Evolutionary conservation across 1,140 invertebrate genomes (phyloP).

Genomic region (Hirudo medicinalis): DNA sequence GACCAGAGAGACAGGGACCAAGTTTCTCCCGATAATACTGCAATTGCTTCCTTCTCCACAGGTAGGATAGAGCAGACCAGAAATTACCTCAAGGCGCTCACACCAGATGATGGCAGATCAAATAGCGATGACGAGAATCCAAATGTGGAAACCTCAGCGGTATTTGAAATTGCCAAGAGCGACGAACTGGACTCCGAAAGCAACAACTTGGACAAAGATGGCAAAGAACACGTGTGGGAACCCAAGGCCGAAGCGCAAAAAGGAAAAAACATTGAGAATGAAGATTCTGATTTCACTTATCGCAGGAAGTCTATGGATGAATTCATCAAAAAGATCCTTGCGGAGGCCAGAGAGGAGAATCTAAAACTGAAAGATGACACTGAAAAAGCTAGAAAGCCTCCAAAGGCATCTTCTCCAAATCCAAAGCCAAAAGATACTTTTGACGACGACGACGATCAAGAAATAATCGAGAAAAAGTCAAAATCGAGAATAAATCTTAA

Average conservation of each 20-base stretch:
- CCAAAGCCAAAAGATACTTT: neutral
- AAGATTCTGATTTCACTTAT: conserved; percentile 16
- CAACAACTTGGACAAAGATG: neutral
- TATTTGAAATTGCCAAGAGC: neutral
- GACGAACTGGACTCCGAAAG: neutral
- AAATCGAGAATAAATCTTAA: neutral
- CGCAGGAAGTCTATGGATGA: conserved; percentile 16
- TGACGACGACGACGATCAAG: neutral
- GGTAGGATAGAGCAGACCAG: conserved; percentile 9
- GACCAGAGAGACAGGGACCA: neutral
- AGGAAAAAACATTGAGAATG: neutral
- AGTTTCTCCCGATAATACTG: too few relatives aligned
- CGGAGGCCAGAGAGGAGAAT: conserved; percentile 14
- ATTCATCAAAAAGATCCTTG: conserved; percentile 15
- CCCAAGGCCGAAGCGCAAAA: neutral
- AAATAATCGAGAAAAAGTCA: neutral
- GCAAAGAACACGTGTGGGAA: conserved; percentile 1
- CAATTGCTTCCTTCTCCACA: neutral
- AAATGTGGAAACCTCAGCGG: too few relatives aligned
- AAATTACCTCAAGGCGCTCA: conserved; percentile 6
- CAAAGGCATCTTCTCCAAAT: neutral
- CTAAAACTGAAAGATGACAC: conserved; percentile 6
- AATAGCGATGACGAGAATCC: neutral
- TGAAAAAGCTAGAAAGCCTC: conserved; percentile 3
- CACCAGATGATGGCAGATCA: neutral